These are phyloP conservation scores for Corythornis vintsioides DNA, from an alignment of 2,113 vertebrate species.

Conservation along the genomic window DNA sequence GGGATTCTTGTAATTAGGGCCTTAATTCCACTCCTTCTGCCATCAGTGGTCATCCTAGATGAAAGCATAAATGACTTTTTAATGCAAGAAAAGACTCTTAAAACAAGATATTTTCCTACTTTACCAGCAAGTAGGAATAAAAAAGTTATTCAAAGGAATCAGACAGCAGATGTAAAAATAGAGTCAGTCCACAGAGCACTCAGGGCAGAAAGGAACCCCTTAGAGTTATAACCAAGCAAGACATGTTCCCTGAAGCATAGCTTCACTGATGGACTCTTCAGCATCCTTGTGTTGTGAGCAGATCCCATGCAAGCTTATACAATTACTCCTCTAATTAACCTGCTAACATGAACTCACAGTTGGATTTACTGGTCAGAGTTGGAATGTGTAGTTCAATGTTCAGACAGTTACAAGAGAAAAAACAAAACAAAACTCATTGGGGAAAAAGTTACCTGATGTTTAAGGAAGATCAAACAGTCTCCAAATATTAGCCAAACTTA, in stretches of 20 bases:
- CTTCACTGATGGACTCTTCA: neutral
- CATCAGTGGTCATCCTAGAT: neutral
- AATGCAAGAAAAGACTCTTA: neutral
- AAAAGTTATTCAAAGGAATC: neutral
- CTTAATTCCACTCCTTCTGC: neutral
- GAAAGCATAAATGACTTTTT: conserved; percentile 8
- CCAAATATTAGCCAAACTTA: neutral
- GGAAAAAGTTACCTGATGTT: neutral
- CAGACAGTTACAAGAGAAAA: neutral
- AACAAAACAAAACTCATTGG: neutral
- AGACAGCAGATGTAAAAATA: neutral
- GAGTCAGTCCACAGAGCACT: neutral
- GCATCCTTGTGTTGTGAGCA: neutral
- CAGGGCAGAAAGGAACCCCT: neutral
- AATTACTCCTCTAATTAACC: neutral
- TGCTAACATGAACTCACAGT: neutral
- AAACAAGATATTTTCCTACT: neutral
- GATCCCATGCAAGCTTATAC: neutral
- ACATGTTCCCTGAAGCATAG: neutral
- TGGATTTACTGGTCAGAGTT: neutral
- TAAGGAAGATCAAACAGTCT: neutral
- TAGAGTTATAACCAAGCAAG: neutral
- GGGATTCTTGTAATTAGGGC: neutral
- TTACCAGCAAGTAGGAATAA: neutral
- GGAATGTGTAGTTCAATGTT: neutral